Percentiles rank a stretch among this genome's conserved stretches.
Evolutionary conservation across 2,797 vertebrate species (phyloP).

Genomic region (Myiotriccus ornatus): DNA sequence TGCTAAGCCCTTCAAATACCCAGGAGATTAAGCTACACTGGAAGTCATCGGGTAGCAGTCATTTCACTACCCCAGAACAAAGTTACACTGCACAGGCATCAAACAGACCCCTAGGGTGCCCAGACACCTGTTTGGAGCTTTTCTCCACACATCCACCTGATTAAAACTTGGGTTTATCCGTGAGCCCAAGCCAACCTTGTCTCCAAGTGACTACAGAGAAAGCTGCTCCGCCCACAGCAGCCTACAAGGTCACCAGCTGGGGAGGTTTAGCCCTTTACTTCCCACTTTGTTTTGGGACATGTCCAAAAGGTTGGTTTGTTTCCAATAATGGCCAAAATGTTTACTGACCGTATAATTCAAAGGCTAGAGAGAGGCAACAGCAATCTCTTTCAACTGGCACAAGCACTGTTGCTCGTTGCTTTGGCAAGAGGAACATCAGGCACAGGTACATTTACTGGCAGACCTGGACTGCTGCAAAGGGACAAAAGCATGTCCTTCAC

Average conservation of each 20-base stretch:
- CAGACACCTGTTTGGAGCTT: neutral
- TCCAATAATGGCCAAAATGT: neutral
- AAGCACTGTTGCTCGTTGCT: neutral
- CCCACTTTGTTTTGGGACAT: neutral
- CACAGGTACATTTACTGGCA: neutral
- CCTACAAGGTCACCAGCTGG: neutral
- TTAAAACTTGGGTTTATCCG: neutral
- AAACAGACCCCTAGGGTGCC: neutral
- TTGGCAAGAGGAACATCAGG: neutral
- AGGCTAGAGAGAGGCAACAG: neutral
- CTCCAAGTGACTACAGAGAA: neutral
- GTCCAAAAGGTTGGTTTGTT: neutral
- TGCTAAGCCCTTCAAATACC: slow-evolving; percentile 6
- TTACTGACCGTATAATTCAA: neutral
- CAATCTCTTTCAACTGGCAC: neutral
- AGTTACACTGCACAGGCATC: neutral
- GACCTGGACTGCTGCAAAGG: neutral
- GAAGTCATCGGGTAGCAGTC: slow-evolving; percentile 32
- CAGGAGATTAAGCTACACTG: slow-evolving; percentile 26
- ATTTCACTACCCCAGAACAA: neutral
- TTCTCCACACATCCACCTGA: neutral
- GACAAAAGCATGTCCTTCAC: neutral
- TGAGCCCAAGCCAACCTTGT: neutral
- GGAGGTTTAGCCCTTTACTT: neutral
- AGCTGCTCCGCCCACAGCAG: neutral